Percentiles rank a stretch among this genome's conserved stretches.
Evolutionary conservation across 2,113 vertebrate genomes (phyloP).

Genomic region (Mormyrus lacerda): DNA sequence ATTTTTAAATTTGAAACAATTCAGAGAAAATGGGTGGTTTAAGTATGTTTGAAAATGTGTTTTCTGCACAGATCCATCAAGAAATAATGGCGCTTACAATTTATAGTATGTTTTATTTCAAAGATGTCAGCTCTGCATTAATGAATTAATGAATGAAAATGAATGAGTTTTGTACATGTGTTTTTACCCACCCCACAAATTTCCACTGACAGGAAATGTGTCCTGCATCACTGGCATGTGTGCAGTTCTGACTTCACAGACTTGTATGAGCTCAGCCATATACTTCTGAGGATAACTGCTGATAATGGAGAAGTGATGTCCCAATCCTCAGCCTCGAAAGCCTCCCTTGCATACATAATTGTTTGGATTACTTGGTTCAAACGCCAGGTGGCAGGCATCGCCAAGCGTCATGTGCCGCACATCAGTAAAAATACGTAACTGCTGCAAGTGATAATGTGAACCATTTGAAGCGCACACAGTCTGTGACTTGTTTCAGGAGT

Average conservation of each 20-base stretch:
- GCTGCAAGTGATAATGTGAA: background rate
- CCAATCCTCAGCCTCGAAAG: background rate
- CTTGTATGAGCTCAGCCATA: background rate
- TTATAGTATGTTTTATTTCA: background rate
- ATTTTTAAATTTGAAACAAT: background rate
- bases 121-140: background rate
- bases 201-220: background rate
- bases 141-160: background rate
- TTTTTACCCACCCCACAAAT: background rate
- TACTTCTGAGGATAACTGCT: background rate
- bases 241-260: background rate
- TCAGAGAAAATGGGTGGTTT: background rate
- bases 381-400: conserved; percentile 8
- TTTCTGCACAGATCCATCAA: background rate
- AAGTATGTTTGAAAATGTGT: background rate
- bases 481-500: background rate
- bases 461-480: background rate
- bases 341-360: background rate
- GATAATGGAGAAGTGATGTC: background rate
- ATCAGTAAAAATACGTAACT: background rate
- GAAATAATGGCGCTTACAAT: background rate
- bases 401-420: background rate
- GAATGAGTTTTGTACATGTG: background rate
- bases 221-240: background rate
- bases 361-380: background rate